Base-by-base conservation (phyloP, 1,140 invertebrate genomes). In the Bombus difficillimus region DNA sequence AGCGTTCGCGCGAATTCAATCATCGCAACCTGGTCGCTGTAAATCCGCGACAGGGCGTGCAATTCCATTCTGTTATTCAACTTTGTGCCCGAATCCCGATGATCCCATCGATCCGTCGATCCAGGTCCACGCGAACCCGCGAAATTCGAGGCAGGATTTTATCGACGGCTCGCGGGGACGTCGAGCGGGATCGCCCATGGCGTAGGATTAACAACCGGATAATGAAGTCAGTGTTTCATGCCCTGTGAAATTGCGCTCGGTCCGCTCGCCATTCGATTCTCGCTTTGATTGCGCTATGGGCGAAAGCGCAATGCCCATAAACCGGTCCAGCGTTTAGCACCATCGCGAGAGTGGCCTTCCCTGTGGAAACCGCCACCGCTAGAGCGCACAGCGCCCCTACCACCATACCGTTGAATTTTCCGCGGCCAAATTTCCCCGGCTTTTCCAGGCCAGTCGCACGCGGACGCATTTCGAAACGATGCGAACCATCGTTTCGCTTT, bases 191-290 rank as follows among this genome's bases (percentile, higher is more conserved):
- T 34, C 34, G 39, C 28, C 80, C 78, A 62, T 84, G 89, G 88
- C 89, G 87, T 85, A 90, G 93, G 91, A 95, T 95, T 95, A 95
- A 95, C 94, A 94, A 95, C 94, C 94, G 94, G 92, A 94, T 95
- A 95, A 95, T 95, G 94, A 95, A 95, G 94, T 94, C 94, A 94
- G 93, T 94, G 94, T 94, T 95, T 95, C 94, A 95, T 95, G 94
- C 94, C 93, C 94, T 95, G 94, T 95, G 94, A 95, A 95, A 95
- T 95, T 95, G 92, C 92, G 91, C 92, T 91, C 92, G 92, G 91
- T 93, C 93, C 91, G 86, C 74, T 68, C 93, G 90, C 91, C 92
- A 94, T 94, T 95, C 93, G 93, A 94, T 95, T 94, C 93, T 93
- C 93, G 93, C 93, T 94, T 94, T 94, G 94, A 94, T 94, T 94